Evolutionary conservation across 2,888 invertebrate species (phyloP), one percentile per base, ranked within the genome.

Genomic region (Eledone cirrhosa): DNA sequence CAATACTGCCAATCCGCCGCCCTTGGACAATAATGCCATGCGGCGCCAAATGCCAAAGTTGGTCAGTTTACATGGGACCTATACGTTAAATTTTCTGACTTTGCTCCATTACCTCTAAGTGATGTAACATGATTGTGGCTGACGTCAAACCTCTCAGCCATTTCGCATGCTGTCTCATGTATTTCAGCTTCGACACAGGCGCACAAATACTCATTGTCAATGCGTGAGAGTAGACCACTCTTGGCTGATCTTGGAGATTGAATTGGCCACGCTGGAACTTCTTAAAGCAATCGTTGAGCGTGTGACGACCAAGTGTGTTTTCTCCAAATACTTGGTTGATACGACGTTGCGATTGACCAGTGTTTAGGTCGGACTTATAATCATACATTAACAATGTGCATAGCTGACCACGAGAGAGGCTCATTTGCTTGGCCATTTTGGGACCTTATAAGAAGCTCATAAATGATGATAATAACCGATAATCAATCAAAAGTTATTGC

Each of bases 271-370:
- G 53, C 19, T 53, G 53, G 53, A 53, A 53, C 53, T 2, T 53
- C 53, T 53, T 53, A 19, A 2, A 53, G 19, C 53, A 53, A 53
- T 3, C 2, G 53, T 53, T 3, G 53, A n/a, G 1, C 4, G 53
- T 53, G 53, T n/a, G n/a, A 53, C n/a, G 53, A 53, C 5, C 53
- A 53, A 53, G 19, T 53, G 3, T 53, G 53, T 53, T 22, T 53
- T 53, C 53, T 53, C 53, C 53, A 53, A 53, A 53, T 53, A n/a
- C 53, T 53, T 53, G 53, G n/a, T 53, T 53, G 53, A 53, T 53
- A n/a, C 53, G 1, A 2, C 19, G 53, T 53, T 53, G 2, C 2
- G 4, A 53, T 53, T 53, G 3, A 53, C 53, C 2, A 53, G 53
- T n/a, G n/a, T 53, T 53, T 53, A 53, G n/a, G 53, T 4, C n/a